Base-by-base conservation (phyloP, 2,113 vertebrate species). In the Helogale parvula region DNA sequence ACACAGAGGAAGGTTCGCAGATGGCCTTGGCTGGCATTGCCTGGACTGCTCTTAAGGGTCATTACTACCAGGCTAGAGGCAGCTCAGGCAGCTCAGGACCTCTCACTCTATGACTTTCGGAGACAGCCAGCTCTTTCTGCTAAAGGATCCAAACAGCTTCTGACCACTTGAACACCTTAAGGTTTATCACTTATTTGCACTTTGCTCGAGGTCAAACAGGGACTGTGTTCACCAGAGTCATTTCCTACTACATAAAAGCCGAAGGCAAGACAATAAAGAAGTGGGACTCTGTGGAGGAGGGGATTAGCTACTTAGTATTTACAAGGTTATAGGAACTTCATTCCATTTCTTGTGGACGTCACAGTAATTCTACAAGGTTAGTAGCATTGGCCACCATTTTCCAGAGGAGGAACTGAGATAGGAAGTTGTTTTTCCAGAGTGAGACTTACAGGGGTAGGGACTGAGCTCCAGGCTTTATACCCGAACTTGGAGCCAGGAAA, bases 241-340 rank as follows among this genome's bases (percentile, higher is more conserved):
- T 93, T 97, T 97, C 98, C 89, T 98, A 79, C 54, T 79, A 93
- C 72, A 77, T 91, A 94, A 95, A 52, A 57, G 74, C 66, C 21
- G 47, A 89, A 79, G 45, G 82, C 89, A 65, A 96, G 90, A 97
- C 97, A 97, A 88, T 91, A 54, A 80, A 85, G 54, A 25, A 35
- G 54, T 84, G 60, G 57, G 17, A 35, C 29, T 69, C 41, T 33
- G 5, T n/a, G 83, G n/a, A 27, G 25, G 68, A 81, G 54, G 54
- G 38, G 31, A 83, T 66, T 17, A 3, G 10, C 52, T 80, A 17
- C 14, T 52, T 25, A 29, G 76, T 38, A 41, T 91, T 96, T 97
- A 66, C 69, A 88, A 93, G 71, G 81, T 89, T 52, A 45, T 72
- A 88, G 94, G 94, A 98, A 97, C 92, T 69, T 97, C 27, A 25